These are phyloP conservation scores for Eulithis testata DNA, from an alignment of 2,888 invertebrate species.

Conservation along the genomic window DNA sequence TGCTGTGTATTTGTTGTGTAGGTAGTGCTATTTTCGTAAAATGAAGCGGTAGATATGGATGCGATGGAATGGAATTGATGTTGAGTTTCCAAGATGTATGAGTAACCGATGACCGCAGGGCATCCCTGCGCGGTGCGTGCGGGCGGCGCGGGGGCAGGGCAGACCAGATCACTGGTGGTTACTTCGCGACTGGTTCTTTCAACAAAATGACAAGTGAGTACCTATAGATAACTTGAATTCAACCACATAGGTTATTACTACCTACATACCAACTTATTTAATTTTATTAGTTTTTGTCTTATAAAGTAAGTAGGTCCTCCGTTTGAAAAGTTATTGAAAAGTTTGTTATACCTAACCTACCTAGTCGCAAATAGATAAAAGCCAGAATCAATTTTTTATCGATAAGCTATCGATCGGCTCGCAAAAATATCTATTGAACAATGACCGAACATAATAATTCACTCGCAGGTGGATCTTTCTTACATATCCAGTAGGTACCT, in stretches of 20 bases:
- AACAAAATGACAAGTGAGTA: slow-evolving; percentile 60
- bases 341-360: not conserved
- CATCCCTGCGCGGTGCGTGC: slow-evolving; percentile 65
- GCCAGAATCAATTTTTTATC: not conserved
- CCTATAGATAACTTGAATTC: slow-evolving; percentile 13
- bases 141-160: slow-evolving; percentile 54
- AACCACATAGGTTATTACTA: not conserved
- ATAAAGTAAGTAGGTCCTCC: not conserved
- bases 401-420: slow-evolving; percentile 5
- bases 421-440: slow-evolving; percentile 12
- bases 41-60: slow-evolving; percentile 60
- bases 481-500: too few relatives aligned
- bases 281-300: not conserved
- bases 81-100: slow-evolving; percentile 72
- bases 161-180: slow-evolving; percentile 52
- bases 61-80: slow-evolving; percentile 64
- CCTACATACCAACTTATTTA: not conserved
- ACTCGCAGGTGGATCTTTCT: slow-evolving; percentile 39
- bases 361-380: not conserved
- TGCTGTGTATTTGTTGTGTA: slow-evolving; percentile 44
- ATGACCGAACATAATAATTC: slow-evolving; percentile 30
- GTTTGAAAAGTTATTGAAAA: not conserved
- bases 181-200: slow-evolving; percentile 51
- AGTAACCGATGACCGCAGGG: slow-evolving; percentile 76
- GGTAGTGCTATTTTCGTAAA: slow-evolving; percentile 52